A percentile compares a stretch with the other conserved stretches of the same genome.
phyloP scores from a whole-genome alignment of 2,888 invertebrate species.

The Watsonalla cultraria region DNA sequence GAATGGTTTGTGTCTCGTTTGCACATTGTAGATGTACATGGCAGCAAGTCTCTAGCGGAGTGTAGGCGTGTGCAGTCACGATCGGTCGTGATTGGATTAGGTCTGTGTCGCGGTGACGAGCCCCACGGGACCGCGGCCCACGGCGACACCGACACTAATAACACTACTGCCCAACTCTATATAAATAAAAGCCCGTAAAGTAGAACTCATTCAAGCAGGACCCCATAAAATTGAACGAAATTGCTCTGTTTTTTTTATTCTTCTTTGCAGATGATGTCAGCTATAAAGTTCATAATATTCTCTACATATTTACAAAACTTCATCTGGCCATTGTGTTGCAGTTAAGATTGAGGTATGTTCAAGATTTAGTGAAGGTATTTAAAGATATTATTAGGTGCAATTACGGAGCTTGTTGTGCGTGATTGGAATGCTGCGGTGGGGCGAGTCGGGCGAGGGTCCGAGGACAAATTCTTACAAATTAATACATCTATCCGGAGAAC shows the following conservation, averaged over 20 bases:
- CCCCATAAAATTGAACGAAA: slow-evolving; percentile 42
- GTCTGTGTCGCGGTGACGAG: slow-evolving; percentile 79
- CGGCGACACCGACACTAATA: slow-evolving; percentile 56
- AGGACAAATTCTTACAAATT: slow-evolving; percentile 78
- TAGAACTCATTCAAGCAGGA: slow-evolving; percentile 32
- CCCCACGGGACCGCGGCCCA: slow-evolving; percentile 72
- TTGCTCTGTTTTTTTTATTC: slow-evolving; percentile 36
- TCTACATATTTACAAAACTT: background rate
- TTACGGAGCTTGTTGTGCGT: slow-evolving; percentile 76
- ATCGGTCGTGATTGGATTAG: slow-evolving; percentile 82
- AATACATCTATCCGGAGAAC: slow-evolving; percentile 71
- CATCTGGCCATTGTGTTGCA: background rate
- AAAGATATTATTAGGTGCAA: slow-evolving; percentile 77
- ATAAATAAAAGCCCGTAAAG: slow-evolving; percentile 52
- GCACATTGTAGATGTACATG: background rate
- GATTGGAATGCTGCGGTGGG: slow-evolving; percentile 68
- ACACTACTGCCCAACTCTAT: slow-evolving; percentile 48
- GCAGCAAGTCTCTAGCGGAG: slow-evolving; percentile 23
- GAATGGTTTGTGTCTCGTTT: background rate
- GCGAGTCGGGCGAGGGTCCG: slow-evolving; percentile 56
- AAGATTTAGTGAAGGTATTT: slow-evolving; percentile 48
- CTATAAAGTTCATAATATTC: slow-evolving; percentile 22
- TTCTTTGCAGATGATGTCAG: slow-evolving; percentile 35
- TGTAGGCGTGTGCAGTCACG: slow-evolving; percentile 56
- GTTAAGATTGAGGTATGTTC: background rate